phyloP scores from a whole-genome alignment of 1,140 invertebrate species.

The Neodiprion fabricii region DNA sequence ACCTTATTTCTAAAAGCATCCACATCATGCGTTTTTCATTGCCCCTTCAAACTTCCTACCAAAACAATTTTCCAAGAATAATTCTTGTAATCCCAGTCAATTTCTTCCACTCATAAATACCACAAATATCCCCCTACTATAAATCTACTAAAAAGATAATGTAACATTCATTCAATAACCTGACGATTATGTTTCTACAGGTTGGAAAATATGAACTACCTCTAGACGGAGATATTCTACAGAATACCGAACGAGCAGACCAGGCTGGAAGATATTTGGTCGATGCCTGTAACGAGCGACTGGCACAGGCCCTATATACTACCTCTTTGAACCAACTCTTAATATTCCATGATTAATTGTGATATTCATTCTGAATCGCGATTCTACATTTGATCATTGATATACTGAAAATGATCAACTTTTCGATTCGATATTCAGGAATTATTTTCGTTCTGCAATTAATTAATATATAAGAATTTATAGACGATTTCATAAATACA shows the following conservation, averaged over 20 bases:
- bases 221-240: background rate
- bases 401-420: background rate
- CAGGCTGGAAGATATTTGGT: slow-evolving; percentile 1
- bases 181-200: background rate
- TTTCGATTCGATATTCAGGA: background rate
- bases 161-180: background rate
- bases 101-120: background rate
- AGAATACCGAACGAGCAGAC: background rate
- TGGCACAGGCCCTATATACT: background rate
- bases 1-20: background rate
- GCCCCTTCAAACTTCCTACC: background rate
- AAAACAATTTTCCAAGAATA: too few species aligned
- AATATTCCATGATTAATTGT: background rate
- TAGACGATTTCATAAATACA: too few species aligned
- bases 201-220: background rate
- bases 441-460: background rate
- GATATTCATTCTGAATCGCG: background rate
- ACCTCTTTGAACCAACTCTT: background rate
- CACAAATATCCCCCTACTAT: background rate
- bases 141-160: background rate
- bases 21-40: slow-evolving; percentile 1
- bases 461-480: background rate
- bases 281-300: background rate
- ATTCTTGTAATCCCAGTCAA: background rate
- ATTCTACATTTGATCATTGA: background rate